A percentile compares a stretch with the other conserved stretches of the same genome.
phyloP scores from a whole-genome alignment of 2,888 invertebrate species.

The Pollenia griseotomentosa region DNA sequence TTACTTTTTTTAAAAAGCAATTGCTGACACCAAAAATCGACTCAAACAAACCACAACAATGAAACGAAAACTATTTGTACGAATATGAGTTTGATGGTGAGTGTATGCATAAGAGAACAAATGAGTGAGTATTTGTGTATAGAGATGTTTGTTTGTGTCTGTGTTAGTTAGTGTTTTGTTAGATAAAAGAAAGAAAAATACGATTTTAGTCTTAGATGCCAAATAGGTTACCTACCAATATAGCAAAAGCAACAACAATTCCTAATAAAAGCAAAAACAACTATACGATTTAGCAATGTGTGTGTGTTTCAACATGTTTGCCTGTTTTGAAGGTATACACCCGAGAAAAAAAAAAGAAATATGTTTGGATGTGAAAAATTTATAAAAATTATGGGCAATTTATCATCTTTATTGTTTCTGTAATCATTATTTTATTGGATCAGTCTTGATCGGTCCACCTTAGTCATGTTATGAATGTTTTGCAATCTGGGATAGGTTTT shows the following conservation, averaged over 20 bases:
- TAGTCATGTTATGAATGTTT: too few relatives aligned
- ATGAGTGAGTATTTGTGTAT: background rate
- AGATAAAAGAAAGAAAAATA: slow-evolving; percentile 63
- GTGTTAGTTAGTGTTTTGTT: slow-evolving; percentile 55
- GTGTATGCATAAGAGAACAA: slow-evolving; percentile 15
- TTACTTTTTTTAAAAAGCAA: slow-evolving; percentile 60
- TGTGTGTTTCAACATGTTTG: slow-evolving; percentile 28
- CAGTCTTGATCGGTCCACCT: too few relatives aligned
- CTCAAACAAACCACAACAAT: slow-evolving; percentile 73
- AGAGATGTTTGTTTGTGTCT: background rate
- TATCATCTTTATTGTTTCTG: too few relatives aligned
- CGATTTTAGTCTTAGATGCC: slow-evolving; percentile 66
- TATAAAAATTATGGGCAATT: too few relatives aligned
- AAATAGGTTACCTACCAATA: slow-evolving; percentile 73
- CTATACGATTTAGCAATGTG: slow-evolving; percentile 20
- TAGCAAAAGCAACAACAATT: slow-evolving; percentile 51
- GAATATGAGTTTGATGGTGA: background rate
- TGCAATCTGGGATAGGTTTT: too few relatives aligned
- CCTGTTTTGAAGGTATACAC: slow-evolving; percentile 1
- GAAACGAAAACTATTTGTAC: slow-evolving; percentile 46
- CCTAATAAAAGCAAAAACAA: slow-evolving; percentile 24
- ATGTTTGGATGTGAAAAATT: too few relatives aligned
- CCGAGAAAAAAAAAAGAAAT: too few relatives aligned
- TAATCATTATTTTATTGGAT: too few relatives aligned
- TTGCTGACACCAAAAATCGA: slow-evolving; percentile 74